Evolutionary conservation across 2,797 vertebrate genomes (phyloP), one percentile per base, ranked within the genome.

Genomic region (Tangara arthus): DNA sequence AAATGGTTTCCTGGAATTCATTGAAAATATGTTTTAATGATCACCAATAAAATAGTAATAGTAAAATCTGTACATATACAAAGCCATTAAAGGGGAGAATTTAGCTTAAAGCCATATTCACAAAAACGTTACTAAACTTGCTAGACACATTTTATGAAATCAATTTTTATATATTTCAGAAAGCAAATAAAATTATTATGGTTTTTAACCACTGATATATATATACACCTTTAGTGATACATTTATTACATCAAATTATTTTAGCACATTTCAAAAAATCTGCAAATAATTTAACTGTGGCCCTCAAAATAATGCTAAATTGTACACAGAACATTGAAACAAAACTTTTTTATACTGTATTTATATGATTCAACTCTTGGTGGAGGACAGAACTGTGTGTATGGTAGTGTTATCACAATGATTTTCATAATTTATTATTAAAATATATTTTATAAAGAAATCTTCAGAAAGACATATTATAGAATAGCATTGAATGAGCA

Each of bases 361-460:
- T 35, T 19, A 8, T n/a, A 32, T 6, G 24, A 41, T 55, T 93
- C 22, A 59, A 20, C 4, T 3, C 24, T 70, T 64, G 18, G 16
- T 55, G 39, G 49, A 71, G 16, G 17, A 80, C 4, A 8, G 26
- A 7, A 56, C 8, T 68, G 6, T 46, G 23, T 42, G 3, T 35
- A 64, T 37, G 19, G 11, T 37, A 84, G n/a, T 9, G 2, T 26
- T 21, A 57, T 77, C 12, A 32, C 44, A 73, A 37, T 32, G 12
- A 53, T 57, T 93, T 91, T 80, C 19, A 61, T 59, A 27, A 34
- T 39, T 32, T 50, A 56, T 53, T 70, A 34, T 68, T 85, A 70
- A 85, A 89, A 85, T 61, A 35, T 18, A 46, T 87, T 95, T 95
- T 65, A 53, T 82, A 73, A 71, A 32, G 9, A 95, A 81, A 90